These are phyloP conservation scores for Oreochromis tanganicae DNA, from an alignment of 2,113 vertebrate genomes.

Conservation along the genomic window DNA sequence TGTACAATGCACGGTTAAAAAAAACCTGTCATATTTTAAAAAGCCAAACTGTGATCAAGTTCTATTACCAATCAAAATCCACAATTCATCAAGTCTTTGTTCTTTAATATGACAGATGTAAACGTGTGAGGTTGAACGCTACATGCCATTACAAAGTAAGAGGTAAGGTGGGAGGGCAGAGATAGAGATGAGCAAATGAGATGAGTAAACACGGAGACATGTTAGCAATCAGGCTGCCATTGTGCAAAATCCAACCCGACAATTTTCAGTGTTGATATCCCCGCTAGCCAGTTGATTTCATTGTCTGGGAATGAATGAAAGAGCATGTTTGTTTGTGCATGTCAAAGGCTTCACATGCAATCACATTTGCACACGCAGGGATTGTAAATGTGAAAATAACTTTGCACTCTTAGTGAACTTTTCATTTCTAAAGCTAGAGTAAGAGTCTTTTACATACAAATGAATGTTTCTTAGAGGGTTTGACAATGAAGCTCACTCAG, in stretches of 20 bases:
- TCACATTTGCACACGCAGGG: not conserved
- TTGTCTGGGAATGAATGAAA: not conserved
- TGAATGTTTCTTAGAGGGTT: not conserved
- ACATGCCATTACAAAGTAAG: not conserved
- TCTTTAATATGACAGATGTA: not conserved
- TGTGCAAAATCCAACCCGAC: slow-evolving; percentile 8
- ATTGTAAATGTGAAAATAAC: not conserved
- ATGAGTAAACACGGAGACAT: not conserved
- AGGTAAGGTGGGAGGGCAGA: not conserved
- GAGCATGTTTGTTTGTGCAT: not conserved
- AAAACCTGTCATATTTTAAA: not conserved
- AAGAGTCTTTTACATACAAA: not conserved
- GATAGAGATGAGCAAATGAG: not conserved
- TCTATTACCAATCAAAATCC: not conserved
- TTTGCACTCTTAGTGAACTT: not conserved
- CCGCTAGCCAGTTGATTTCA: not conserved
- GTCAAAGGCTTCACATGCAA: not conserved
- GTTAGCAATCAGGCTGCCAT: slow-evolving; percentile 31
- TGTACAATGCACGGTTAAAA: not conserved
- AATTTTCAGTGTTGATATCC: not conserved
- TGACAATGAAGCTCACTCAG: not conserved
- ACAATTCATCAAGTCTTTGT: not conserved
- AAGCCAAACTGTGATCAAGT: not conserved
- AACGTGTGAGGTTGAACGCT: not conserved
- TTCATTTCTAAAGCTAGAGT: not conserved